phyloP scores from a whole-genome alignment of 2,888 invertebrate genomes.

The Leucoma salicis region DNA sequence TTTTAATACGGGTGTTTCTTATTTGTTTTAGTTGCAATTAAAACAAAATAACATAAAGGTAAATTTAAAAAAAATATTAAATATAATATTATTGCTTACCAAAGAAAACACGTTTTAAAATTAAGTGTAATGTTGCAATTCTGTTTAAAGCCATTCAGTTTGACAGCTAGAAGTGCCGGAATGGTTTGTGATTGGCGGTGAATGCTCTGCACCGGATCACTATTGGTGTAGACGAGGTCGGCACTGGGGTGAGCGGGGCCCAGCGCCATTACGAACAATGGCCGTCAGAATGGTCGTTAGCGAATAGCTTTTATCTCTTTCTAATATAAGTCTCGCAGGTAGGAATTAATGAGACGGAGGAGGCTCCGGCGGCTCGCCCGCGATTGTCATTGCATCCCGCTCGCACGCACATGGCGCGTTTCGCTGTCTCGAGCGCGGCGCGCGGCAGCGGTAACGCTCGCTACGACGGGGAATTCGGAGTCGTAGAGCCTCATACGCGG shows the following conservation, averaged over 20 bases:
- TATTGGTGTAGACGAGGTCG: constrained; percentile 76
- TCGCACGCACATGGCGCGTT: constrained; percentile 73
- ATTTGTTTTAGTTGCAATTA: not conserved
- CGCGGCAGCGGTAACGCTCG: constrained; percentile 80
- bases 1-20: not conserved
- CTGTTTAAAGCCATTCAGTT: constrained; percentile 72
- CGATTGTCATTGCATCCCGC: constrained; percentile 52
- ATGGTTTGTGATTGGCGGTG: constrained; percentile 82
- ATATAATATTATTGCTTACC: too few species aligned
- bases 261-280: constrained; percentile 80
- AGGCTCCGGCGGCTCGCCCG: constrained; percentile 68
- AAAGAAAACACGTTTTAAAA: constrained; percentile 28
- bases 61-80: not conserved
- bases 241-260: constrained; percentile 68
- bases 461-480: constrained; percentile 89
- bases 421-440: constrained; percentile 77
- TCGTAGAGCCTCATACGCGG: constrained; percentile 93
- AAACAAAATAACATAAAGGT: not conserved
- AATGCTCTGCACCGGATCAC: constrained; percentile 81
- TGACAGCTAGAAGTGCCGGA: constrained; percentile 81
- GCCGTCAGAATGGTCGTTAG: constrained; percentile 78
- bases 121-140: constrained; percentile 56
- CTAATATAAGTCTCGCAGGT: constrained; percentile 81
- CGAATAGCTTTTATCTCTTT: constrained; percentile 83
- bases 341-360: constrained; percentile 81